A percentile compares a stretch with the other conserved stretches of the same genome.
Evolutionary conservation across 2,113 vertebrate species (phyloP).

Genomic region (Nannospalax galili): DNA sequence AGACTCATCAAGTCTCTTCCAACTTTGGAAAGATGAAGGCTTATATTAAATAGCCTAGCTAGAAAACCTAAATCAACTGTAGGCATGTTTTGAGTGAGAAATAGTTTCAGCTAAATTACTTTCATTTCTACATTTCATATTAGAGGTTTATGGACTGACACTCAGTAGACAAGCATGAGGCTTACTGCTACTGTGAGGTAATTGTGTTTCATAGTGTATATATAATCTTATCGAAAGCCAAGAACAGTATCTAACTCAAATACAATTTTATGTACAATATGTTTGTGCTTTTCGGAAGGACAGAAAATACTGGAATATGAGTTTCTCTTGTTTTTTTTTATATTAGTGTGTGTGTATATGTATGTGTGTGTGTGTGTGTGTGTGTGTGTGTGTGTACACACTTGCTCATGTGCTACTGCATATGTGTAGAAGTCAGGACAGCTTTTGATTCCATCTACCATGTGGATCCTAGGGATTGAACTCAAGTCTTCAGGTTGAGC

Average conservation of each 20-base stretch:
- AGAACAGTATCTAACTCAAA: not conserved
- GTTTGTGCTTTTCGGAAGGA: conserved; percentile 20
- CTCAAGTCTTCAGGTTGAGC: not conserved
- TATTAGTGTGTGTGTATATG: not conserved
- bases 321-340: not conserved
- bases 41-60: not conserved
- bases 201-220: not conserved
- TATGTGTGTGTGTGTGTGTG: not conserved
- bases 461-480: not conserved
- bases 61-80: conserved; percentile 9
- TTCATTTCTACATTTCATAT: not conserved
- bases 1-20: not conserved
- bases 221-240: not conserved
- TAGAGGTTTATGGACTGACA: conserved; percentile 17
- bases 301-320: conserved; percentile 20
- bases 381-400: not conserved
- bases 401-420: not conserved
- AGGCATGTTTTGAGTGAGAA: not conserved
- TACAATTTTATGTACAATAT: conserved; percentile 15
- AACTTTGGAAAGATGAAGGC: not conserved
- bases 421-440: not conserved
- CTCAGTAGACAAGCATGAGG: not conserved
- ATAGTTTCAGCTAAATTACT: not conserved
- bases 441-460: not conserved
- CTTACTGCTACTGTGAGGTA: not conserved